Evolutionary conservation across 2,888 invertebrate species (phyloP), one percentile per base, ranked within the genome.

Genomic region (Dexiosoma caninum): DNA sequence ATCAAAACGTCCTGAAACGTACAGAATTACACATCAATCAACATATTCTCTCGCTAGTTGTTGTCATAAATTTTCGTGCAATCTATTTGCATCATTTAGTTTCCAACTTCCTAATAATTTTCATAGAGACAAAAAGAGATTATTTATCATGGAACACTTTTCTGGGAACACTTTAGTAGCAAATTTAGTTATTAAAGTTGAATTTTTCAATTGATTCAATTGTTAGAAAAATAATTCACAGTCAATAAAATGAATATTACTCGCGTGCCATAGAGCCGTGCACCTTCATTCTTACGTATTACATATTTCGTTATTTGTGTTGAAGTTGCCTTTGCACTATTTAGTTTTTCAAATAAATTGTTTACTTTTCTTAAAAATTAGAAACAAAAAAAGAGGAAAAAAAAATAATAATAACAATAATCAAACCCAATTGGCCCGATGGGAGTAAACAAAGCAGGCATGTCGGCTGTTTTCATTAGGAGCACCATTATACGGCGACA

Each of bases 251-350:
- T 12, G 12, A 53, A 57, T 12, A 14, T 64, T 44, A 37, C 85
- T 85, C 85, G 85, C 86, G 85, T 86, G 86, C 84, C 55, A 74
- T 81, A 74, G 82, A 86, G 85, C n/a, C 86, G 85, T 87, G 86
- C 6, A 27, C 27, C 3, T 27, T 27, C 4, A 27, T 27, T 5
- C 6, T 27, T 27, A 27, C 3, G 37, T 16, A 21, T 14, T n/a
- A 40, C 35, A 64, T 57, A n/a, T 69, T 55, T 74, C 70, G 78
- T 82, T 82, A 6, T 27, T 82, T 82, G 8, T n/a, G n/a, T n/a
- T n/a, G n/a, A n/a, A n/a, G n/a, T 78, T 46, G 76, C 74, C 83
- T 85, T 83, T 80, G 21, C 42, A 19, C 21, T 35, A 7, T 14
- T 55, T 46, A 32, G 53, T 60, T 46, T 59, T 1, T 53, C 27